Evolutionary conservation across 1,140 invertebrate species (phyloP).

Genomic region (Zaprionus inermis): DNA sequence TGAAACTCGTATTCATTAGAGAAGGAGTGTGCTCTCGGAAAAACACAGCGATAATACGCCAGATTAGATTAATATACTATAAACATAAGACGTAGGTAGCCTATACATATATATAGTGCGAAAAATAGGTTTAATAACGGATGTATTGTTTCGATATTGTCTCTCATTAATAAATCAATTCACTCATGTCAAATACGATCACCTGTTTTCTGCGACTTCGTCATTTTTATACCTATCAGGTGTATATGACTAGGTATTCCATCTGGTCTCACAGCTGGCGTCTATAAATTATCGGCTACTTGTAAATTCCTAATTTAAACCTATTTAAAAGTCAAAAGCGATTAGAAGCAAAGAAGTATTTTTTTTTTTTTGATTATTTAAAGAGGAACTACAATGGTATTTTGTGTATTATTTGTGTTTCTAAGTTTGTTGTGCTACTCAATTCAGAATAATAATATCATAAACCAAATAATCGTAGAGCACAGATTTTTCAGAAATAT

Average conservation of each 20-base stretch:
- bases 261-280: not conserved
- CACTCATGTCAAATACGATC: not conserved
- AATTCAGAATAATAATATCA: not conserved
- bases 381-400: not conserved
- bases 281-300: not conserved
- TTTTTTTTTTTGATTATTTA: not conserved
- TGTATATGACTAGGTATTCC: not conserved
- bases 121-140: conserved; percentile 1
- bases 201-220: not conserved
- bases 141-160: conserved; percentile 12
- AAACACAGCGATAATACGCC: conserved; percentile 10
- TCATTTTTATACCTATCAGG: not conserved
- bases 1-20: conserved; percentile 27
- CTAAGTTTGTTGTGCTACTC: not conserved
- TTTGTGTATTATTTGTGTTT: not conserved
- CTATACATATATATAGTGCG: not conserved
- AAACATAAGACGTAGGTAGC: too few relatives aligned
- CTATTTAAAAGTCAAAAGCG: not conserved
- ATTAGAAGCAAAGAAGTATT: conserved; percentile 1
- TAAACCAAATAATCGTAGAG: not conserved
- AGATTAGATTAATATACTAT: conserved; percentile 36
- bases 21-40: conserved; percentile 14
- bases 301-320: not conserved
- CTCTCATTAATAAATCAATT: conserved; percentile 34
- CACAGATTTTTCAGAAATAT: not conserved